Conservation (phyloP, 2,888 invertebrate species). For the Argyra leucocephala region DNA sequence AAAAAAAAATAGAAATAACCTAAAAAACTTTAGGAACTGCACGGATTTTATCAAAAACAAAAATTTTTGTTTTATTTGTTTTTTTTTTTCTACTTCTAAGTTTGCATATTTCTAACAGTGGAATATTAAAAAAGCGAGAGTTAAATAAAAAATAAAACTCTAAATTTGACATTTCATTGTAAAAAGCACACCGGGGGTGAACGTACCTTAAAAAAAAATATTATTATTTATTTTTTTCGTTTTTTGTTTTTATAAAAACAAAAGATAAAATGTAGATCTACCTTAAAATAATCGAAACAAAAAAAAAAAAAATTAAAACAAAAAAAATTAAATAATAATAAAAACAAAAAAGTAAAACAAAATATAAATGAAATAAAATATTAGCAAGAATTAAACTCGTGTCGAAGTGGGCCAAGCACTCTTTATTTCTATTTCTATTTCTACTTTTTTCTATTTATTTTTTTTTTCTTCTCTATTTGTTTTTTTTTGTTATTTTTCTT, state of each 20-base stretch:
- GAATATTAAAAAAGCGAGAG: no score
- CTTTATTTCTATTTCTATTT: background rate
- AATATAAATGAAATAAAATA: background rate
- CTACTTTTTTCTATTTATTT: background rate
- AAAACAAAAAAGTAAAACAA: background rate
- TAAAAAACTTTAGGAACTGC: no score
- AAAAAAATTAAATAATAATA: background rate
- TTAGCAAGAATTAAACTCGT: constrained; percentile 3
- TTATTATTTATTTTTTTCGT: no score
- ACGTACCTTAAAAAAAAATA: constrained; percentile 1
- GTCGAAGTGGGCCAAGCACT: constrained; percentile 4
- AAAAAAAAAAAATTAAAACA: background rate
- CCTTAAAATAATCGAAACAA: background rate
- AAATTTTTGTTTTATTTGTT: no score
- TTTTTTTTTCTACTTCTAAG: no score
- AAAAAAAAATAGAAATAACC: no score
- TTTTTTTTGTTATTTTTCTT: background rate
- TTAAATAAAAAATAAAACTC: no score
- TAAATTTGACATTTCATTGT: background rate
- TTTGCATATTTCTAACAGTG: no score
- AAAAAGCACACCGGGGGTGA: background rate
- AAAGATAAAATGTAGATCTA: background rate
- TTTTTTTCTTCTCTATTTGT: background rate
- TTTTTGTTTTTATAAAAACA: no score
- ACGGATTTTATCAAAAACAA: no score